Evolutionary conservation across 2,888 invertebrate species (phyloP).

Genomic region (Pristionchus maxplancki): DNA sequence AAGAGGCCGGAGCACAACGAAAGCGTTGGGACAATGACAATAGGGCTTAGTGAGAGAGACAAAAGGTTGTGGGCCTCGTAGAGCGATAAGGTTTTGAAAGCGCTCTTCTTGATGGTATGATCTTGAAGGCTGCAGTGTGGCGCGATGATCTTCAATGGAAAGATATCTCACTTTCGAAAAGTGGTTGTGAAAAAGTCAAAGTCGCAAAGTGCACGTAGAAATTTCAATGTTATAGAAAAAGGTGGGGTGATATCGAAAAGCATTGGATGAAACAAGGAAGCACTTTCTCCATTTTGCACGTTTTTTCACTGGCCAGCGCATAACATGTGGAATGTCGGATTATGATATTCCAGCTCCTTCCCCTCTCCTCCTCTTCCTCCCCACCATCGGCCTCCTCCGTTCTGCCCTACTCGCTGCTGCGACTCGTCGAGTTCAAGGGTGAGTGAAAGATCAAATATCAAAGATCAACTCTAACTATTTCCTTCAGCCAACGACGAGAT

Average conservation of each 20-base stretch:
- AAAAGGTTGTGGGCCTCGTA: not conserved
- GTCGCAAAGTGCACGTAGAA: not conserved
- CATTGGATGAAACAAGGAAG: too few species aligned
- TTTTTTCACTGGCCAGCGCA: too few species aligned
- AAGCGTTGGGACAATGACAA: not conserved
- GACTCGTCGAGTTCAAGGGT: slow-evolving; percentile 42
- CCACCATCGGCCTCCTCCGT: not conserved
- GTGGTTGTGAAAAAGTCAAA: not conserved
- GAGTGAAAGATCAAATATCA: slow-evolving; percentile 9
- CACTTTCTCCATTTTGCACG: too few species aligned
- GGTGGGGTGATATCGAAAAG: not conserved
- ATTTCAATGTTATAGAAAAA: not conserved
- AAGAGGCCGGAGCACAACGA: not conserved
- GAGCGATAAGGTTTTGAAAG: slow-evolving; percentile 20
- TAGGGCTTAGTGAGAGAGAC: not conserved
- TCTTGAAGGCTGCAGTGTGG: too few species aligned
- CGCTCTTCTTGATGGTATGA: not conserved
- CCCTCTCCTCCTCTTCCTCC: not conserved
- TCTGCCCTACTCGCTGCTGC: slow-evolving; percentile 32
- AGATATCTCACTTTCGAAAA: not conserved
- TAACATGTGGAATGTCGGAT: too few species aligned
- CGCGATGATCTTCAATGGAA: not conserved
- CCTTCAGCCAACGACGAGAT: not conserved
- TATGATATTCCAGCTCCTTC: not conserved
- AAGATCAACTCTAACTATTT: not conserved